Conservation (phyloP, 2,888 invertebrate species). For the Xanthia togata region DNA sequence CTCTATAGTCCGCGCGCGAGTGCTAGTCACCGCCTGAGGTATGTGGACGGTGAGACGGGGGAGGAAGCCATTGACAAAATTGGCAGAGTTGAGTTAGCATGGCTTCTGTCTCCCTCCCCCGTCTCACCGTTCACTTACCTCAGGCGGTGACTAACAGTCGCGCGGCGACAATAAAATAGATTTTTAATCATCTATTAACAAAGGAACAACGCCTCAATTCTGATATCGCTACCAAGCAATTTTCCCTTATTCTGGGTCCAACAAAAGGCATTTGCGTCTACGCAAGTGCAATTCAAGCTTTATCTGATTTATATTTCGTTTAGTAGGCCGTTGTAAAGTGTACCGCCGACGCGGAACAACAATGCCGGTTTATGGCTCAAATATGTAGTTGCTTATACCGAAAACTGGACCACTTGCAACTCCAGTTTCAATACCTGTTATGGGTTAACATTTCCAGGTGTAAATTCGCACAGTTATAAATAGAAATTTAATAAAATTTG, state of each 20-base stretch:
- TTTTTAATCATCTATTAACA: background rate
- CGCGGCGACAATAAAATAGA: background rate
- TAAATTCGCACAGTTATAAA: conserved; percentile 31
- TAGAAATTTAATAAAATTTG: background rate
- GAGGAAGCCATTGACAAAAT: no score
- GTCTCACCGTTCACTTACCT: no score
- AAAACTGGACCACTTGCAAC: conserved; percentile 55
- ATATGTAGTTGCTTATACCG: conserved; percentile 37
- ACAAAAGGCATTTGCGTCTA: conserved; percentile 31
- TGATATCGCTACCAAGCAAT: background rate
- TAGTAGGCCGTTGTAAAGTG: conserved; percentile 51
- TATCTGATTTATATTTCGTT: conserved; percentile 53
- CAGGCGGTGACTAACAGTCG: no score
- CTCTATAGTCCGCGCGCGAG: no score
- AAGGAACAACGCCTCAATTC: background rate
- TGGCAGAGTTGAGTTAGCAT: no score
- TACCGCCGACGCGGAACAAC: conserved; percentile 58
- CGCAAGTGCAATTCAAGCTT: conserved; percentile 38
- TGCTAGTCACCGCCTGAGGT: no score
- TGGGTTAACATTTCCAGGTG: conserved; percentile 19
- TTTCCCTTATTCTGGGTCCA: background rate
- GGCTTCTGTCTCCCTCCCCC: no score
- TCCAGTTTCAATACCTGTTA: conserved; percentile 51
- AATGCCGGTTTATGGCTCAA: conserved; percentile 51
- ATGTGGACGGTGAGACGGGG: no score